Conservation (phyloP, 2,797 vertebrate species). For the Zenarchopterus dispar region DNA sequence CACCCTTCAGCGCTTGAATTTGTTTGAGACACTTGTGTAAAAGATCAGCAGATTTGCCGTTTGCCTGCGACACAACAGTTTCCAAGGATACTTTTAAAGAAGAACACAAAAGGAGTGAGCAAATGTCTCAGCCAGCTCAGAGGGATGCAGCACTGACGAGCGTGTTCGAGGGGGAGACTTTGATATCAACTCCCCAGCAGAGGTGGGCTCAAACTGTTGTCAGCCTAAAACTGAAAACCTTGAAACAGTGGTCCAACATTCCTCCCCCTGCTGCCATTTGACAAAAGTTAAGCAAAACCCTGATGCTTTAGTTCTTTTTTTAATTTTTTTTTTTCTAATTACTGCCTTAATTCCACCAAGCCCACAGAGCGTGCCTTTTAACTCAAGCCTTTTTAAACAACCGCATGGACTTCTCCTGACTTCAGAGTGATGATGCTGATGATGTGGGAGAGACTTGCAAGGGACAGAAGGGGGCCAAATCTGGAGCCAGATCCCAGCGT, state of each 20-base stretch:
- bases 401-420: constrained; percentile 27
- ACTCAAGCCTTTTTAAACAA: constrained; percentile 53
- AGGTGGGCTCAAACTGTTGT: constrained; percentile 39
- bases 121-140: constrained; percentile 34
- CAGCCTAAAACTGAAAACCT: constrained; percentile 29
- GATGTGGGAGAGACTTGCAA: constrained; percentile 6
- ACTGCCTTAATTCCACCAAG: constrained; percentile 10
- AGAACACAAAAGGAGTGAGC: constrained; percentile 47
- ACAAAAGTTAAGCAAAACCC: no score
- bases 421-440: constrained; percentile 2
- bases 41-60: constrained; percentile 55
- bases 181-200: constrained; percentile 44
- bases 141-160: constrained; percentile 28
- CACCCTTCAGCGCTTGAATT: constrained; percentile 39
- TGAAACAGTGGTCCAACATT: constrained; percentile 22
- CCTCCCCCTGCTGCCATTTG: not conserved
- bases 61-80: constrained; percentile 61
- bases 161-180: constrained; percentile 37
- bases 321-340: constrained; percentile 42
- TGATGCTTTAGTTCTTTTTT: no score
- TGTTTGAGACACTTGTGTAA: constrained; percentile 43
- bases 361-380: constrained; percentile 38
- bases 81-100: constrained; percentile 71
- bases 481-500: constrained; percentile 50
- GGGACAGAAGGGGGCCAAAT: constrained; percentile 18